phyloP scores from a whole-genome alignment of 2,797 vertebrate genomes.

The Syngnathus rostellatus region DNA sequence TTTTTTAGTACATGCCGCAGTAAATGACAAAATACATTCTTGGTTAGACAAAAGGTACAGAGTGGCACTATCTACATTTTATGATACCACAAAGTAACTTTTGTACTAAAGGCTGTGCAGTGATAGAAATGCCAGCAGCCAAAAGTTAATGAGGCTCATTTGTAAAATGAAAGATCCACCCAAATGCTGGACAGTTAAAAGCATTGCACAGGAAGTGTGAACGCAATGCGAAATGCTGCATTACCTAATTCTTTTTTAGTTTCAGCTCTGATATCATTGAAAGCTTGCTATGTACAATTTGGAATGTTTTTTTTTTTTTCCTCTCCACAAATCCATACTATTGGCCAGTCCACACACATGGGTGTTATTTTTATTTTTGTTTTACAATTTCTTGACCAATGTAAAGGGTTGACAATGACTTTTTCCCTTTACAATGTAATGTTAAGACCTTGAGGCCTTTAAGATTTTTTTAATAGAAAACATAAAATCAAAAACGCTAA shows the following conservation, averaged over 20 bases:
- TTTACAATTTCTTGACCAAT: no score
- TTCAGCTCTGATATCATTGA: no score
- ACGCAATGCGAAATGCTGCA: neutral
- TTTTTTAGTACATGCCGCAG: neutral
- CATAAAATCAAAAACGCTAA: no score
- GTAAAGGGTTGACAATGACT: no score
- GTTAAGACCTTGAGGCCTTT: no score
- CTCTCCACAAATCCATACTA: no score
- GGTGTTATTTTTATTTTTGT: no score
- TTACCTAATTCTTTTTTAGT: neutral
- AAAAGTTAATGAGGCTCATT: slow-evolving; percentile 3
- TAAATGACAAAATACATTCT: slow-evolving; percentile 2
- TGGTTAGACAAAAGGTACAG: neutral
- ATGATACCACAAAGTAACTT: neutral
- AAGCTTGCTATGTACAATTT: no score
- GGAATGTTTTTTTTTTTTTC: no score
- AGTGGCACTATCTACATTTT: neutral
- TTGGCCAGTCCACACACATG: no score
- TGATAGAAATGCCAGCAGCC: neutral
- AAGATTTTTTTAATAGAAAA: no score
- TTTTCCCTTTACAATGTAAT: no score
- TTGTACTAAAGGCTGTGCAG: slow-evolving; percentile 1
- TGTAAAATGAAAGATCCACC: neutral
- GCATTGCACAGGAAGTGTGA: neutral
- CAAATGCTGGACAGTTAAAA: neutral